Evolutionary conservation across 2,113 vertebrate species (phyloP), one percentile per base, ranked within the genome.

Genomic region (Rafetus swinhoei): DNA sequence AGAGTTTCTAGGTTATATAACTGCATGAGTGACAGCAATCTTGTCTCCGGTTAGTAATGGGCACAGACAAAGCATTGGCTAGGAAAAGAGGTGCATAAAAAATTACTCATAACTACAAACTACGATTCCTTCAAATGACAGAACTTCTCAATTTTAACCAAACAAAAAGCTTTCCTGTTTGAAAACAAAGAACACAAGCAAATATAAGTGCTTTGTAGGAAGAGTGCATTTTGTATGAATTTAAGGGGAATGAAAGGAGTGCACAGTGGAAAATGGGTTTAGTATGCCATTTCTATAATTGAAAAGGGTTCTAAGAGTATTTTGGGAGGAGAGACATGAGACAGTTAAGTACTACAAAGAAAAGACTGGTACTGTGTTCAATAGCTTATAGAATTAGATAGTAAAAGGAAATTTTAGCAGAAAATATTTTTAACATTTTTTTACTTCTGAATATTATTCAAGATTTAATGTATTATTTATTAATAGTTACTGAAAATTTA

Each of bases 11-110:
- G 2, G 52, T 92, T 85, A 89, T 3, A 69, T 3, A 88, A 35
- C 9, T 90, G 91, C 94, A 94, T 91, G 96, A 97, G 16, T 95
- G 95, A 97, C 88, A 96, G 90, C 96, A 95, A 21, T 76, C 96
- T 95, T 95, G 84, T 90, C 92, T 95, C 90, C 82, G 79, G 24
- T 92, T 95, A 53, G 88, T 93, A 94, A 97, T 85, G 85, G 65
- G 65, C 0, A 56, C 39, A 72, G 52, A 91, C 80, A 82, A 96
- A 62, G 81, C 59, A 93, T 39, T 65, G 54, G 79, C 79, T 90
- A 94, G 82, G 45, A 94, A 32, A 94, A 92, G 83, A 88, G 21
- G 90, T 24, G 8, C 35, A 84, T 77, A 15, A 35, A 87, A 96
- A 81, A 29, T 90, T 77, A 86, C 83, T 81, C 35, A 62, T 59